Evolutionary conservation across 2,888 invertebrate species (phyloP), one percentile per base, ranked within the genome.

Genomic region (Zaprionus lineosus): DNA sequence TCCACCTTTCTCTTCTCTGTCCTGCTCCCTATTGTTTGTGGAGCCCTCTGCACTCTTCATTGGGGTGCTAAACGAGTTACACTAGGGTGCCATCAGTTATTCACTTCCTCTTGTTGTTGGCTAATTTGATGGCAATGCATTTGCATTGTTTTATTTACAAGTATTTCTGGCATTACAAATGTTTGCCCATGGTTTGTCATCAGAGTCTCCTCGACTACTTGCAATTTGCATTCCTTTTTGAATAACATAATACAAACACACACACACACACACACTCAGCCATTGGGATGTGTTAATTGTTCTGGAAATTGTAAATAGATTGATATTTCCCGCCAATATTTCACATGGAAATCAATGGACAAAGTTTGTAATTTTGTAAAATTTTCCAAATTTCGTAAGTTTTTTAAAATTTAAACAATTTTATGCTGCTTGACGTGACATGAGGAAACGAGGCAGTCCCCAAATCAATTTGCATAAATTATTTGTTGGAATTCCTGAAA

Each of bases 91-190:
- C 15, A 21, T 24, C 40, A 44, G 21, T 28, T 50, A 39, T 48
- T 40, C 12, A 16, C 40, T 8, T 50, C 24, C 12, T 46, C 24
- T 39, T 43, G 21, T 19, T 41, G 50, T 53, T 44, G 33, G 34
- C 68, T 56, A 68, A 68, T 68, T 68, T 56, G 69, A 53, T 62
- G 62, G 48, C 66, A 63, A 63, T 70, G 67, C 63, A 70, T 53
- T 66, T 63, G 52, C 44, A 53, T 53, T 71, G 62, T 70, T 63
- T 70, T 70, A 70, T 70, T 70, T 63, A 67, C 41, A 68, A 58
- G 16, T 29, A 26, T 51, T 39, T 61, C 56, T 53, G 37, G 37
- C 66, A 56, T 53, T 53, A 33, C 58, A 66, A 56, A 55, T 70
- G 70, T 56, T 58, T 50, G 50, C 9, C 41, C 28, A 58, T 19